Evolutionary conservation across 2,888 invertebrate species (phyloP).

Genomic region (Piscicola geometra): DNA sequence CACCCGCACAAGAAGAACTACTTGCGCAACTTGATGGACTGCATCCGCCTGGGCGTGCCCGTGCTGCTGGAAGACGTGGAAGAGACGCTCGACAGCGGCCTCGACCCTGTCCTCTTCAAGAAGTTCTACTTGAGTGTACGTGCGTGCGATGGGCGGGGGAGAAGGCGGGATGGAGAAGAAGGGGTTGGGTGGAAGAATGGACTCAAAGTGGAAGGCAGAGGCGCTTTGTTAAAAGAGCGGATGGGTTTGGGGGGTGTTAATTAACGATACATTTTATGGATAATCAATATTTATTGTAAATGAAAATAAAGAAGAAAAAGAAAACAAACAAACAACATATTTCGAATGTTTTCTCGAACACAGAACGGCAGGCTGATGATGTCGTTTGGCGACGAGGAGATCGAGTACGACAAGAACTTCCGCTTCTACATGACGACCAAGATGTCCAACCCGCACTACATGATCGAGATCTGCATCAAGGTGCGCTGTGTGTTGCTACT

Average conservation of each 20-base stretch:
- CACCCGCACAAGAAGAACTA: conserved; percentile 55
- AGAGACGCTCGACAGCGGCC: conserved; percentile 55
- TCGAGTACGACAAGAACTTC: conserved; percentile 57
- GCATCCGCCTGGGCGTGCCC: conserved; percentile 57
- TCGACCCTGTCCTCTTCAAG: conserved; percentile 61
- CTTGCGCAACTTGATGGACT: conserved; percentile 55
- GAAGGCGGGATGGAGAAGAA: too few relatives aligned
- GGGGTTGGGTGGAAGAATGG: too few relatives aligned
- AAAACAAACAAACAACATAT: too few relatives aligned
- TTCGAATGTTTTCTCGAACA: neutral
- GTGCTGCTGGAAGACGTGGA: conserved; percentile 56
- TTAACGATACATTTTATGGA: too few relatives aligned
- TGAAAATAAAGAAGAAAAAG: too few relatives aligned
- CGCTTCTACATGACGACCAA: conserved; percentile 57
- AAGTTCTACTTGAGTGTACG: conserved; percentile 70
- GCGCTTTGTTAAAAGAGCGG: too few relatives aligned
- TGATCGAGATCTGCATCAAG: conserved; percentile 57
- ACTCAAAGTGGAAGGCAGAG: too few relatives aligned
- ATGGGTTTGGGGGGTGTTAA: too few relatives aligned
- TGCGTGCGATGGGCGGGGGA: too few relatives aligned
- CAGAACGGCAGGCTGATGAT: conserved; percentile 56
- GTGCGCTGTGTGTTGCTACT: neutral
- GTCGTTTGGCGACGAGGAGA: conserved; percentile 56
- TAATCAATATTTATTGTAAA: too few relatives aligned
- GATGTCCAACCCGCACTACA: conserved; percentile 57